Evolutionary conservation across 2,113 vertebrate species (phyloP).

Genomic region (Nematolebias whitei): DNA sequence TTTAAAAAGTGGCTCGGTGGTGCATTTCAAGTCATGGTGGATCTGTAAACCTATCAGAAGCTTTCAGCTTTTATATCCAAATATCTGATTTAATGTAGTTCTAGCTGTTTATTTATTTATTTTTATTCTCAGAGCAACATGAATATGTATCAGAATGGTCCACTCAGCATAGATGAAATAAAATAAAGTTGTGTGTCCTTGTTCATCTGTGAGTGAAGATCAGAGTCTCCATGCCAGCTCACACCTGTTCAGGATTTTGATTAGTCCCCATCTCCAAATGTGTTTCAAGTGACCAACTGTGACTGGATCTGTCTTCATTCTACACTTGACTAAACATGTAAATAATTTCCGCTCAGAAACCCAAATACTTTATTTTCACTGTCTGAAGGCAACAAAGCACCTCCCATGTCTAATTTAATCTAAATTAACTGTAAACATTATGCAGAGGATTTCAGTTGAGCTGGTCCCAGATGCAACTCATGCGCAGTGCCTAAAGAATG

Average conservation of each 20-base stretch:
- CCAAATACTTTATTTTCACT: not conserved
- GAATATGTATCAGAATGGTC: not conserved
- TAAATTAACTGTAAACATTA: slow-evolving; percentile 6
- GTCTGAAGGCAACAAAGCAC: not conserved
- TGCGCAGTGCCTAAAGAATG: not conserved
- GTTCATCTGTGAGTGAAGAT: slow-evolving; percentile 15
- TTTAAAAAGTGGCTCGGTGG: not conserved
- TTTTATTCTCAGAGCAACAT: not conserved
- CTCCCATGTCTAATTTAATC: not conserved
- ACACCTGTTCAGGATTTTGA: too few relatives aligned
- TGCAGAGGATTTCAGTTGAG: slow-evolving; percentile 2
- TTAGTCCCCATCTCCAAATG: not conserved
- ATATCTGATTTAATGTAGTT: slow-evolving; percentile 14
- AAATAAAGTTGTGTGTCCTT: not conserved
- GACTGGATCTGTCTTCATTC: not conserved
- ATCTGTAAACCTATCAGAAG: slow-evolving; percentile 4
- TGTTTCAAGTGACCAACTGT: not conserved
- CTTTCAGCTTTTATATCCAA: slow-evolving; percentile 7
- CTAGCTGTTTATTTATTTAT: not conserved
- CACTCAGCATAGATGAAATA: slow-evolving; percentile 1
- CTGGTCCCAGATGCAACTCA: not conserved
- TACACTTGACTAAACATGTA: not conserved
- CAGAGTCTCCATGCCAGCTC: not conserved
- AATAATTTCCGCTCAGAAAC: not conserved
- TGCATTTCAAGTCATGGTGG: not conserved